phyloP scores from a whole-genome alignment of 1,140 invertebrate genomes.

The Batillaria attramentaria region DNA sequence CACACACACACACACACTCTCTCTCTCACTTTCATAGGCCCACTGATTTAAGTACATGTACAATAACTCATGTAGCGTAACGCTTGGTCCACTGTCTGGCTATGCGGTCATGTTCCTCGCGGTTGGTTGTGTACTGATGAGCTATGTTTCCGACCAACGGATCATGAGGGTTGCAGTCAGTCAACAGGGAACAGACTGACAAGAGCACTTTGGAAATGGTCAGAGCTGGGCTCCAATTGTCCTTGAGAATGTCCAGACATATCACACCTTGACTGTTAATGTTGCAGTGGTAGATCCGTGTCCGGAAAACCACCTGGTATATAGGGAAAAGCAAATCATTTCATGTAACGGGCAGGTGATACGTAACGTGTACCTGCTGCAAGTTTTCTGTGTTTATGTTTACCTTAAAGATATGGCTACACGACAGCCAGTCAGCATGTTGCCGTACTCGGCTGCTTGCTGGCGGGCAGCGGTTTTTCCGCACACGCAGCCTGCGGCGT shows the following conservation, averaged over 20 bases:
- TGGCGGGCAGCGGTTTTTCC: too few relatives aligned
- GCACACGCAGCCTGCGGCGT: too few relatives aligned
- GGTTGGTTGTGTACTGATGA: conserved; percentile 96
- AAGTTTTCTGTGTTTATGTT: too few relatives aligned
- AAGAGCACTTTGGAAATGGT: conserved; percentile 72
- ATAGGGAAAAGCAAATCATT: background rate
- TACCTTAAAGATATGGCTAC: too few relatives aligned
- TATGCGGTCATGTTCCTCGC: conserved; percentile 97
- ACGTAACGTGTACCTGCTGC: too few relatives aligned
- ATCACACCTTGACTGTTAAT: conserved; percentile 9
- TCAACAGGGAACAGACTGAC: conserved; percentile 88
- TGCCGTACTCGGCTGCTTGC: too few relatives aligned
- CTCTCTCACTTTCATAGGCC: background rate
- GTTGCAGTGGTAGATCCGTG: conserved; percentile 1
- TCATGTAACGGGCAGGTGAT: too few relatives aligned
- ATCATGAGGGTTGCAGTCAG: conserved; percentile 81
- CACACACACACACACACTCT: conserved; percentile 4
- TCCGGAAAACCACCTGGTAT: background rate
- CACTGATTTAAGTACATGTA: background rate
- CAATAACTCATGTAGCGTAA: conserved; percentile 82
- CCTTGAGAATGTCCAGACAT: conserved; percentile 40
- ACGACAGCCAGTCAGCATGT: too few relatives aligned
- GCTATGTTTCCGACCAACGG: conserved; percentile 97
- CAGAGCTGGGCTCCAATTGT: conserved; percentile 66
- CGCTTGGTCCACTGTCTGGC: conserved; percentile 98